Evolutionary conservation across 2,113 vertebrate species (phyloP), one percentile per base, ranked within the genome.

Genomic region (Lepidothrix coronata): DNA sequence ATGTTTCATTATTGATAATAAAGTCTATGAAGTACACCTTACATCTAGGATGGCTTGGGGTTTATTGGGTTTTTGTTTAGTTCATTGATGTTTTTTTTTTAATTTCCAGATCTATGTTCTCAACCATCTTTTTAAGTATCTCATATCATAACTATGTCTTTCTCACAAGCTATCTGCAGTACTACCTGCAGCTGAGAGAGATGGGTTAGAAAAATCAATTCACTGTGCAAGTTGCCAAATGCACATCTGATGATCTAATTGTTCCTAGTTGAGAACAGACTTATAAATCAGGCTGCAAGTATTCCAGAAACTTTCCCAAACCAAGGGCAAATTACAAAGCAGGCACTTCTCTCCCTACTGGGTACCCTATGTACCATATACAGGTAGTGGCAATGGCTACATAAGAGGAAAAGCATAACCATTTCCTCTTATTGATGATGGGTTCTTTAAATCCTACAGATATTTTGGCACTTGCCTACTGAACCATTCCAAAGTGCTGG

Each of bases 1-100:
- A 49, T 82, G 76, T 90, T 96, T 82, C 71, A 85, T 95, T 95
- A 82, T 79, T 90, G 33, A 95, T 93, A 78, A 85, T 70, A 63
- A 46, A 80, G 27, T 57, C 63, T 86, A 19, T 67, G 78, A 88
- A 79, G 35, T 27, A 25, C n/a, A 54, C 23, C 51, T 82, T 63
- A 63, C 15, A 55, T 46, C 41, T 73, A n/a, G 35, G 41, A 61
- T 61, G 18, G 39, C 39, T 67, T 82, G n/a, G 31, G 78, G 16
- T 90, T 85, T 78, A 48, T 9, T 59, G 13, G 2, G 11, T 9
- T 49, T 79, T 61, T 84, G 31, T 63, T 74, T 72, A 21, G 22
- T 72, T 55, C 1, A 2, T n/a, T 91, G 11, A 0, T 65, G 3
- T 3, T 31, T 49, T 2, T 14, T n/a, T 66, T 61, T 66, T 6